A percentile compares a stretch with the other conserved stretches of the same genome.
Evolutionary conservation across 2,113 vertebrate species (phyloP).

Genomic region (Cephalopterus ornatus): DNA sequence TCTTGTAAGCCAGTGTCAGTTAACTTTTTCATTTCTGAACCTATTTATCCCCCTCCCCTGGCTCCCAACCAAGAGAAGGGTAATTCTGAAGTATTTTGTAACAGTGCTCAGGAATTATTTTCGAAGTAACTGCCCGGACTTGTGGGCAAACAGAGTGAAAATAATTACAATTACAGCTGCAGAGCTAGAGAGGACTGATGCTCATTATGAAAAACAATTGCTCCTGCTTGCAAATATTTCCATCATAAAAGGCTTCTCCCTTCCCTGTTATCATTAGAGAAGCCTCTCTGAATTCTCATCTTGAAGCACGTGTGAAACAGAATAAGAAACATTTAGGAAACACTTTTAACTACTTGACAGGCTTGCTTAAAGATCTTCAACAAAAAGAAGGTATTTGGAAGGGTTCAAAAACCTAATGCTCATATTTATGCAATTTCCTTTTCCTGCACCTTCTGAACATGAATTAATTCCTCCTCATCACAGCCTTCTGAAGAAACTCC

Average conservation of each 20-base stretch:
- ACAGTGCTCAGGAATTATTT: background rate
- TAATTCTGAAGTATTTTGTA: conserved; percentile 20
- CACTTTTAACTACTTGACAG: conserved; percentile 51
- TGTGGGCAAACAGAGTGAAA: conserved; percentile 33
- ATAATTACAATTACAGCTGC: conserved; percentile 15
- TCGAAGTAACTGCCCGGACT: conserved; percentile 36
- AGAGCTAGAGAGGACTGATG: background rate
- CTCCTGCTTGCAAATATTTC: conserved; percentile 49
- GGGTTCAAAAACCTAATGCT: background rate
- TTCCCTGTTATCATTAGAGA: conserved; percentile 22
- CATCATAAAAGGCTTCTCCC: conserved; percentile 33
- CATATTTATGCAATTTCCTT: conserved; percentile 39
- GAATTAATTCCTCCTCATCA: conserved; percentile 26
- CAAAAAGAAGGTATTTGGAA: background rate
- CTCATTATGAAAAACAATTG: conserved; percentile 49
- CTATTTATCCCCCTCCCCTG: background rate
- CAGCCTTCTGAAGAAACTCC: background rate
- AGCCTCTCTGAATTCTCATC: conserved; percentile 46
- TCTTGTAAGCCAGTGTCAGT: conserved; percentile 26
- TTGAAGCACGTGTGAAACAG: conserved; percentile 4
- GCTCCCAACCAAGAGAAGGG: background rate
- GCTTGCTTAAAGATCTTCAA: conserved; percentile 24
- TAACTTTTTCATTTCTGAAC: conserved; percentile 49
- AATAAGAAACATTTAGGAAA: conserved; percentile 35
- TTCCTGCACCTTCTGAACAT: background rate